A percentile compares a stretch with the other conserved stretches of the same genome.
These are phyloP conservation scores for Rotaria socialis DNA, from an alignment of 2,888 invertebrate genomes.

Conservation along the genomic window DNA sequence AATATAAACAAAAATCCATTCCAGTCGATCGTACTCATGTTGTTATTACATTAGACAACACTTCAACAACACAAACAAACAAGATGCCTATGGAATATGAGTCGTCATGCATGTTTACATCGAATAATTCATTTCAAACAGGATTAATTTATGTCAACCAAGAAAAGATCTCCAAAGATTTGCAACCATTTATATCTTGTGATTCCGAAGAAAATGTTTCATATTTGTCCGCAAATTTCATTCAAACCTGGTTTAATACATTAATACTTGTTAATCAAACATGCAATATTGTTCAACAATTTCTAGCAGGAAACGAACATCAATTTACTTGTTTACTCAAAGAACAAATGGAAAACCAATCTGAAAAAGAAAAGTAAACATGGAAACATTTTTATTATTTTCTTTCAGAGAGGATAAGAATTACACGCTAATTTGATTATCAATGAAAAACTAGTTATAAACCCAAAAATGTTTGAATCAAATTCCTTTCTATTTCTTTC, in stretches of 20 bases:
- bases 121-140: constrained; percentile 8
- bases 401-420: too few relatives aligned
- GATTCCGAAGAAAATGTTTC: not conserved
- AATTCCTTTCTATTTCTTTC: too few relatives aligned
- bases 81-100: not conserved
- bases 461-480: too few relatives aligned
- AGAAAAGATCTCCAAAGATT: not conserved
- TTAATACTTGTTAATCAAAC: constrained; percentile 17
- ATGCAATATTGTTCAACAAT: not conserved
- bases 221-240: not conserved
- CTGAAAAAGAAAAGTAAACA: not conserved
- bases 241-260: constrained; percentile 22
- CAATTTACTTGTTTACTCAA: not conserved
- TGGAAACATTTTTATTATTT: too few relatives aligned
- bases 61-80: not conserved
- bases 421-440: too few relatives aligned
- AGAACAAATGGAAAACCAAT: not conserved
- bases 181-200: not conserved
- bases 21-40: not conserved
- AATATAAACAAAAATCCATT: constrained; percentile 4
- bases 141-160: not conserved
- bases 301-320: not conserved
- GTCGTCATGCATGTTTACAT: not conserved
- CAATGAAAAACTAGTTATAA: too few relatives aligned
- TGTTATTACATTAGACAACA: constrained; percentile 9